Conservation (phyloP, 92 coral and sea anemone genomes). For the Pocillopora grandis region DNA sequence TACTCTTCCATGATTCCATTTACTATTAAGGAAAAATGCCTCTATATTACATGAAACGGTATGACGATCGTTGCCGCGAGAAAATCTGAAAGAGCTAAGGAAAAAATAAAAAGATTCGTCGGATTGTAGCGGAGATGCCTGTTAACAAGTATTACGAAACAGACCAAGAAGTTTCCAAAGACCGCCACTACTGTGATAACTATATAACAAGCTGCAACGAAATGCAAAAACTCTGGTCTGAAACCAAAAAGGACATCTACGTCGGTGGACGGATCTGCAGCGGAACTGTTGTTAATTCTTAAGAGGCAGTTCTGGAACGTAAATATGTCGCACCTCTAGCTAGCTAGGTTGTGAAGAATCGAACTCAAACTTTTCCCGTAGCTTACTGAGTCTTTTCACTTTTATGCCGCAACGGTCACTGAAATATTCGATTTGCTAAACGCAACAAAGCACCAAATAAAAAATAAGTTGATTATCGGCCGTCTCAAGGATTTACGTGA, state of each 20-base stretch:
- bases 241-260: background rate
- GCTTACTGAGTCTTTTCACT: no score
- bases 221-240: conserved; percentile 8
- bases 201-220: conserved; percentile 9
- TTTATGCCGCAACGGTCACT: no score
- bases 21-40: conserved; percentile 47
- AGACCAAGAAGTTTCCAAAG: conserved; percentile 59
- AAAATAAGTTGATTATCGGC: no score
- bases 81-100: conserved; percentile 59
- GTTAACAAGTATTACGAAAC: conserved; percentile 39
- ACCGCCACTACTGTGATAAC: conserved; percentile 31
- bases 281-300: conserved; percentile 14
- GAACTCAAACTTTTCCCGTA: no score
- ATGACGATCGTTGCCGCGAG: conserved; percentile 40
- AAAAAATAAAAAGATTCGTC: conserved; percentile 55
- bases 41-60: conserved; percentile 79
- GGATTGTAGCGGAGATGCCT: conserved; percentile 54
- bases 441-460: no score
- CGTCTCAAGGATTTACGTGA: no score
- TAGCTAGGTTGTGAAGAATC: no score
- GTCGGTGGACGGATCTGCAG: background rate
- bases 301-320: no score
- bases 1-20: conserved; percentile 64
- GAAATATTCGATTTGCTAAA: no score
- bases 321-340: no score